Base-by-base conservation (phyloP, 2,797 vertebrate species). In the Rachycentron canadum region DNA sequence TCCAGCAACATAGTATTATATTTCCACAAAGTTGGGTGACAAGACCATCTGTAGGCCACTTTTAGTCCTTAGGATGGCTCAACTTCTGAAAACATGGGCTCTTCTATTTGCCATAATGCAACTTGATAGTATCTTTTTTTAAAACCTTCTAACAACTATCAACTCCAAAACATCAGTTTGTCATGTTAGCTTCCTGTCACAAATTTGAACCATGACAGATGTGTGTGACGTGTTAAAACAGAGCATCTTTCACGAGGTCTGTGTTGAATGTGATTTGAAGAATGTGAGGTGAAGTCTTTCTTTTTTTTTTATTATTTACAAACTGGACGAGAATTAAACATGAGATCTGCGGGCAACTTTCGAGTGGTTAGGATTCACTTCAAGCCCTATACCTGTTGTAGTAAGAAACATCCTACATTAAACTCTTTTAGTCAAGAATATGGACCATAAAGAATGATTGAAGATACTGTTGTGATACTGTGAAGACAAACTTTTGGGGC, bases 81-180 rank as follows among this genome's bases (percentile, higher is more conserved):
- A 13, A 52, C 4, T 25, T 52, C 8, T 30, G 6, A n/a, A 52
- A 52, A 50, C 7, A 12, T 1, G 32, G 40, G 7, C 13, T 40
- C 23, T 6, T 28, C 26, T 23, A 38, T 40, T 21, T 67, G 25
- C 50, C 65, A 68, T 43, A 61, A 71, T 50, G 34, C 41, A 60
- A 1, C 47, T 0, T 47, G 21, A 34, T 6, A 47, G 55, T 7
- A 26, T 11, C 8, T 40, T 28, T 17, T 7, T 16, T 17, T 28
- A 45, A 11, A 11, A 21, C 9, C 13, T 19, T 23, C 23, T 50
- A 19, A 12, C 17, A 17, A 5, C 13, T 36, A 38, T 49, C 28
- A 58, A 28, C 16, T 25, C n/a, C 28, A 69, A 3, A 58, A 13
- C 14, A 3, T 9, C 7, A 21, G 16, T 50, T 69, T 59, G 14